Evolutionary conservation across 92 coral and sea anemone species (phyloP).

Genomic region (Pocillopora grandis): DNA sequence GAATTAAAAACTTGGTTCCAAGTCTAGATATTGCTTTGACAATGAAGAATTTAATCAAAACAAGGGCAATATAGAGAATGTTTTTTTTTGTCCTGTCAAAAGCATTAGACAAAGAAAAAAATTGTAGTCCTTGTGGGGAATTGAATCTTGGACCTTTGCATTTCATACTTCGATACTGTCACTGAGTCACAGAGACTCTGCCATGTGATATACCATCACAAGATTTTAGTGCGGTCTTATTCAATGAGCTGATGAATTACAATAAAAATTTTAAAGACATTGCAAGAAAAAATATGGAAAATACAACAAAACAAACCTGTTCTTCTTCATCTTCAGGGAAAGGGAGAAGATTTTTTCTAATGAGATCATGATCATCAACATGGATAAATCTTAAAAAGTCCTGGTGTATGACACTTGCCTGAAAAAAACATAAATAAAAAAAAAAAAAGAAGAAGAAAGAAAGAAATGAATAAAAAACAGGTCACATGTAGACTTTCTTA

Average conservation of each 20-base stretch:
- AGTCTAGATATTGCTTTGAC: constrained; percentile 2
- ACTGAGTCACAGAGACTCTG: too few relatives aligned
- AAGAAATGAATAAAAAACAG: not conserved
- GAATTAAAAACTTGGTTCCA: constrained; percentile 4
- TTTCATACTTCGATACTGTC: too few relatives aligned
- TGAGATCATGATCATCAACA: constrained; percentile 88
- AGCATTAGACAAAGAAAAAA: too few relatives aligned
- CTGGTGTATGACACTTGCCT: constrained; percentile 99
- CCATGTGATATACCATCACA: too few relatives aligned
- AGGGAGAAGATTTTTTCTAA: constrained; percentile 80
- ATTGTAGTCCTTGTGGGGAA: too few relatives aligned
- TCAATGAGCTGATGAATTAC: not conserved
- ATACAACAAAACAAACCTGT: not conserved
- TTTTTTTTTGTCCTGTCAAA: not conserved
- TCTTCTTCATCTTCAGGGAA: constrained; percentile 60
- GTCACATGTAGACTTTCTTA: not conserved
- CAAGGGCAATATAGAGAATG: not conserved
- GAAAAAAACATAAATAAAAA: not conserved
- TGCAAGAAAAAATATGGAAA: not conserved
- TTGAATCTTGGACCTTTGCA: too few relatives aligned
- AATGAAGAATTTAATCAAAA: constrained; percentile 7
- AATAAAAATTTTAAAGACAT: not conserved
- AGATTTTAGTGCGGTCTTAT: too few relatives aligned
- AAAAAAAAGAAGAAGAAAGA: not conserved
- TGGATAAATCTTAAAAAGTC: constrained; percentile 96